Evolutionary conservation across 2,888 invertebrate species (phyloP).

Genomic region (Meganola albula): DNA sequence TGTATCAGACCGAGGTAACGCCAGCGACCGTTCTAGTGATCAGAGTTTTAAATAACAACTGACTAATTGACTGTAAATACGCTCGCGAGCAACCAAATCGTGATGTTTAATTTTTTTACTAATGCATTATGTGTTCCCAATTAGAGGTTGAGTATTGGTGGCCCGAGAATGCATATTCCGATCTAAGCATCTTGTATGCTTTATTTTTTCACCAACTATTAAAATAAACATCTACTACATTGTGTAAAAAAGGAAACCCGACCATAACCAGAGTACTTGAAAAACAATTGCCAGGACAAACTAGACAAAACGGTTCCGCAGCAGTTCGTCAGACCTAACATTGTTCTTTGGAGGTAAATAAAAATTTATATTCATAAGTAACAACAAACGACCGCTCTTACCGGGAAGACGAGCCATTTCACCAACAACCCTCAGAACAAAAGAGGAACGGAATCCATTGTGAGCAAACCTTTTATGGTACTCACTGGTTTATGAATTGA

Average conservation of each 20-base stretch:
- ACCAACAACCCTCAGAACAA: conserved; percentile 52
- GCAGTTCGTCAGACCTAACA: conserved; percentile 34
- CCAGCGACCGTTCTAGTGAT: conserved; percentile 3
- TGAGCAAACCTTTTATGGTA: conserved; percentile 41
- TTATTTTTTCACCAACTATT: too few species aligned
- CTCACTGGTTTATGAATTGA: conserved; percentile 43
- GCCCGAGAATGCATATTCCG: too few species aligned
- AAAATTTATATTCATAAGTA: conserved; percentile 56
- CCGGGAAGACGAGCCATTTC: conserved; percentile 53
- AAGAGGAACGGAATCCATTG: conserved; percentile 47
- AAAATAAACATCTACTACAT: too few species aligned
- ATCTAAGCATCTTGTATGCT: too few species aligned
- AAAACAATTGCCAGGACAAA: conserved; percentile 22
- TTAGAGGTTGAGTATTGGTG: too few species aligned
- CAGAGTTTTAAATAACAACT: neutral
- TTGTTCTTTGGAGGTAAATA: conserved; percentile 33
- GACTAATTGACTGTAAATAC: too few species aligned
- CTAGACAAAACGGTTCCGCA: conserved; percentile 13
- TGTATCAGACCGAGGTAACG: conserved; percentile 24
- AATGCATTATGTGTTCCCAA: too few species aligned
- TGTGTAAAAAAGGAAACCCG: too few species aligned
- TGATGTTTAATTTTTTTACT: too few species aligned
- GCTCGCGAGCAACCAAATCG: too few species aligned
- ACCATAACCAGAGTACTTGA: too few species aligned
- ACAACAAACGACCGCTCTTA: conserved; percentile 53